These are phyloP conservation scores for Centroberyx gerrardi DNA, from an alignment of 2,797 vertebrate species.

Conservation along the genomic window DNA sequence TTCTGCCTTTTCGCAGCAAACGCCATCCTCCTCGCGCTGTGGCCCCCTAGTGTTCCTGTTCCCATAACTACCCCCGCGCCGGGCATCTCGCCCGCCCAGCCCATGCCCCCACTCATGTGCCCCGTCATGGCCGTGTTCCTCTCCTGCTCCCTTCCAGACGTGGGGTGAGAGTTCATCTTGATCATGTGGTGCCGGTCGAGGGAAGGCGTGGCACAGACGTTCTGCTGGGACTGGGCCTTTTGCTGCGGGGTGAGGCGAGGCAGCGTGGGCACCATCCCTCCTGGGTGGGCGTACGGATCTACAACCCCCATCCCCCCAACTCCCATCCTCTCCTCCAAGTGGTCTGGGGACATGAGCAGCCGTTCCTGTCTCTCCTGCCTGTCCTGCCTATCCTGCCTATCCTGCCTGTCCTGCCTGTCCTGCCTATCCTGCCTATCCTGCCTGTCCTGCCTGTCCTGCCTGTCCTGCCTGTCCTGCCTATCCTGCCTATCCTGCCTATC, in stretches of 20 bases:
- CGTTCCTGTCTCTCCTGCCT: constrained; percentile 76
- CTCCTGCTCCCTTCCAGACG: constrained; percentile 88
- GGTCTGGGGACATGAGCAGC: constrained; percentile 83
- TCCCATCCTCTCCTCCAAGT: constrained; percentile 81
- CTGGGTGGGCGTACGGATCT: constrained; percentile 80
- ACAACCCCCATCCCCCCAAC: constrained; percentile 71
- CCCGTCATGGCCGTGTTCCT: constrained; percentile 81
- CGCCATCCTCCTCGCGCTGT: constrained; percentile 90
- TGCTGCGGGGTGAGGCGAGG: constrained; percentile 84
- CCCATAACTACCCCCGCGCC: constrained; percentile 87
- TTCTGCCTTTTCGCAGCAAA: constrained; percentile 93
- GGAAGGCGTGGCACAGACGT: constrained; percentile 88
- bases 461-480: constrained; percentile 52
- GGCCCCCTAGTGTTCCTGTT: constrained; percentile 87
- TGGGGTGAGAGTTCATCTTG: constrained; percentile 93
- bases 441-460: constrained; percentile 62
- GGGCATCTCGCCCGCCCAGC: constrained; percentile 82
- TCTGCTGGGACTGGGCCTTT: constrained; percentile 92
- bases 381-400: constrained; percentile 74
- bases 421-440: constrained; percentile 71
- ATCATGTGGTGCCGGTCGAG: constrained; percentile 92
- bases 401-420: constrained; percentile 68
- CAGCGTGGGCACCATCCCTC: constrained; percentile 84
- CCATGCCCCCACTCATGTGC: constrained; percentile 86
- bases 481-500: constrained; percentile 74